Base-by-base conservation (phyloP, 2,888 invertebrate species). In the Leistus spinibarbis region DNA sequence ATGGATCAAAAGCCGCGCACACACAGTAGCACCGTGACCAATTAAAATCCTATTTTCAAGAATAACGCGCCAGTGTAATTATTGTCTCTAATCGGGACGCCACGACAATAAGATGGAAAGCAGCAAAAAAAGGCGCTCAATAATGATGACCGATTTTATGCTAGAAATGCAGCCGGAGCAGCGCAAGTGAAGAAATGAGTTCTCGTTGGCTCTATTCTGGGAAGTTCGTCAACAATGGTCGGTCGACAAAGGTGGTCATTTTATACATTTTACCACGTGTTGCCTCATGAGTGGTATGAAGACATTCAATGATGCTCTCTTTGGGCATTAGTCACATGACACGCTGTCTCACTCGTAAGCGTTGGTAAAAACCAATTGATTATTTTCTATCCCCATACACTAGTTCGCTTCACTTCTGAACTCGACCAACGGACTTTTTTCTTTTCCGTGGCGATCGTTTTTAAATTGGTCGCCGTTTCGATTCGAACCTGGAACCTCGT, bases 41-140 rank as follows among this genome's bases (percentile, higher is more conserved):
- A 70, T 70, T 70, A 70, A 70, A 70, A 70, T 63, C 62, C 70
- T 62, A 70, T 70, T 70, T 68, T 70, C 70, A 70, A 70, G 70
- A 70, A 70, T 53, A 40, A 63, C 62, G 64, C 24, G 65, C 40
- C 63, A 27, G 20, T 64, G 64, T 71, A 71, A 71, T 71, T 71
- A 71, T 71, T 71, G 71, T 71, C 71, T 71, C 71, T 64, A 71
- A 71, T 71, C 71, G 71, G 65, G 63, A 40, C 40, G 40, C 40
- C 40, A 40, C 5, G 2, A 40, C 40, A 40, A 40, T 40, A 40
- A 40, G 5, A 13, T 40, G 40, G 13, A 40, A 40, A 40, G 40
- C 4, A 13, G 13, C 1, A 1, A 40, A 40, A 40, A 40, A 40
- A 40, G 10, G 13, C 40, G 40, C 13, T 5, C 40, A 40, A 40